Conservation (phyloP, 2,113 vertebrate genomes). For the Fulmarus glacialis region DNA sequence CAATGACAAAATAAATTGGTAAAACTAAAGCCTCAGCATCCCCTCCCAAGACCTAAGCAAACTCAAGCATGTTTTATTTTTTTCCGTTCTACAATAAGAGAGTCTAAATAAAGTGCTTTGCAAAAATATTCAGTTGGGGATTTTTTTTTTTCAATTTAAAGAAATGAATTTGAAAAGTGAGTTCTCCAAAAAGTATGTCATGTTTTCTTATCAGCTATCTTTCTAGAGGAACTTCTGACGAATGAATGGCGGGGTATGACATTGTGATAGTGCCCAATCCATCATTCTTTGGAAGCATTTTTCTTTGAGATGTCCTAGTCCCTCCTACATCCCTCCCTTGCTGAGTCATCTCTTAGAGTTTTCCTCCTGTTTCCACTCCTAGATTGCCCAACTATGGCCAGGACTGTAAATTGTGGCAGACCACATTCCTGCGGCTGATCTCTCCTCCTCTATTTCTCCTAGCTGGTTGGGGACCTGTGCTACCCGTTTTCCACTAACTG, state of each 20-base stretch:
- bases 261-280: not conserved
- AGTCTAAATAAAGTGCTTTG: not conserved
- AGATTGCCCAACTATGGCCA: not conserved
- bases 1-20: not conserved
- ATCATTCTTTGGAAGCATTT: not conserved
- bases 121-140: not conserved
- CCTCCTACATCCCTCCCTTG: not conserved
- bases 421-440: not conserved
- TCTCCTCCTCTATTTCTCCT: not conserved
- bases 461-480: not conserved
- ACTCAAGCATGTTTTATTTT: not conserved
- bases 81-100: not conserved
- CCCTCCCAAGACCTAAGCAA: not conserved
- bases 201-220: not conserved
- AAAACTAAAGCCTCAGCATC: not conserved
- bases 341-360: not conserved
- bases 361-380: not conserved
- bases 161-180: not conserved
- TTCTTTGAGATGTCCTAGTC: not conserved
- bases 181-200: fast-evolving
- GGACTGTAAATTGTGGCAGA: not conserved
- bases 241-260: not conserved
- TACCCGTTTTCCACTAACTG: not conserved
- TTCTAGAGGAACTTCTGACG: not conserved
- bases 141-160: not conserved